Base-by-base conservation (phyloP, 2,797 vertebrate genomes). In the Microctenopoma stevenorrisi region DNA sequence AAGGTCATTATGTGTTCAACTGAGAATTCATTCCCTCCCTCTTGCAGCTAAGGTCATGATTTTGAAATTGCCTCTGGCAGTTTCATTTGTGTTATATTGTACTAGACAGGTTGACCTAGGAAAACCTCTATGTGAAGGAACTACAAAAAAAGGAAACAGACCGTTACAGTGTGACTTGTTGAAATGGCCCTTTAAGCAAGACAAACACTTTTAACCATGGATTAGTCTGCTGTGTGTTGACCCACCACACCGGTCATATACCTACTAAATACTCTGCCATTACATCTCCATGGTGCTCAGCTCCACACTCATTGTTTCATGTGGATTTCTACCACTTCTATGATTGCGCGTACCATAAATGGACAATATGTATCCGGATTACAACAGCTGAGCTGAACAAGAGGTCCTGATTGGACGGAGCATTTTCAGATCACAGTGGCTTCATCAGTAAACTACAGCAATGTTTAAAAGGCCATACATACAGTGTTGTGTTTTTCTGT, bases 1-100 rank as follows among this genome's bases (percentile, higher is more conserved):
- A 78, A 82, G 62, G 64, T 70, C 74, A 68, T 75, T 71, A 71
- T 73, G 62, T 54, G 68, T 72, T 74, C 33, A 57, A 11, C 62
- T n/a, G 52, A 75, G 59, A 78, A 55, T n/a, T 4, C 12, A 1
- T 49, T 68, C 54, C 75, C 54, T 61, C 64, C 69, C 60, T 73
- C 56, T 71, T 72, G 78, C 40, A 38, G 59, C 37, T 15, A 43
- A 56, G 62, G 69, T 76, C 65, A 78, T 60, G 80, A 67, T 80
- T 78, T 56, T 73, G 37, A 76, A 84, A 81, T 37, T 16, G 47
- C 74, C 37, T 72, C 22, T 59, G 68, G 66, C 65, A 64, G 46
- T 71, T 82, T 76, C 52, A 76, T 76, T 76, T 67, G 59, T 68
- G 42, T 69, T 80, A 33, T 50, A 61, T 55, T 68, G 37, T 46